phyloP scores from a whole-genome alignment of 2,888 invertebrate genomes.

The Chydorus sphaericus region DNA sequence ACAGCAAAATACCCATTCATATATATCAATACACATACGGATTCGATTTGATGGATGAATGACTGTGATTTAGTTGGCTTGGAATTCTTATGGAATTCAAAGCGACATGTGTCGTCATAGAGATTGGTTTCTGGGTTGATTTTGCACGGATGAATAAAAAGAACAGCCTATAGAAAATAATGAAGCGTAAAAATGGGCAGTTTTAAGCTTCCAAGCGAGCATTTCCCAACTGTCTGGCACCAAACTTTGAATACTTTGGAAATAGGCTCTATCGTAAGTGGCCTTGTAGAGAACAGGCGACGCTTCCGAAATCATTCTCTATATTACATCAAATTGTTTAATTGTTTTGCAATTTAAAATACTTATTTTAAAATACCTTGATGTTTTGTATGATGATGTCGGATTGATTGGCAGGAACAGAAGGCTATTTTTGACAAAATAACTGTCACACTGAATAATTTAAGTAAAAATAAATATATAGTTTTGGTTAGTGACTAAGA shows the following conservation, averaged over 20 bases:
- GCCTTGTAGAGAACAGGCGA: slow-evolving; percentile 16
- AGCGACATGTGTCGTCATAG: slow-evolving; percentile 1
- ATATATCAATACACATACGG: not conserved
- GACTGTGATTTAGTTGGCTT: not conserved
- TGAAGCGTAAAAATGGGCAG: not conserved
- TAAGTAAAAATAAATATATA: too few relatives aligned
- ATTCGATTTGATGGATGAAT: not conserved
- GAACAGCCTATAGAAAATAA: not conserved
- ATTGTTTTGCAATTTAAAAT: too few relatives aligned
- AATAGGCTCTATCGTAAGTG: slow-evolving; percentile 13
- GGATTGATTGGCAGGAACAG: slow-evolving; percentile 39
- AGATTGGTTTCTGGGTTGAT: not conserved
- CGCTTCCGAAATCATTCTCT: slow-evolving; percentile 15
- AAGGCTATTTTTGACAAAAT: too few relatives aligned
- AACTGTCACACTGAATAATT: too few relatives aligned
- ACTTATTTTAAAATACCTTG: not conserved
- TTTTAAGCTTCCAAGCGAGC: not conserved
- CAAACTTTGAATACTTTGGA: slow-evolving; percentile 13
- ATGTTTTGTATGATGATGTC: slow-evolving; percentile 1
- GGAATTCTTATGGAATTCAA: not conserved
- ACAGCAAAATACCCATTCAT: not conserved
- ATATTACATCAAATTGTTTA: too few relatives aligned
- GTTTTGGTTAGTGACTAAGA: too few relatives aligned
- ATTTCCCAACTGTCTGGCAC: slow-evolving; percentile 16
- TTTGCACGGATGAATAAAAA: not conserved